These are phyloP conservation scores for Acanthochromis polyacanthus DNA, from an alignment of 2,113 vertebrate species.

Conservation along the genomic window DNA sequence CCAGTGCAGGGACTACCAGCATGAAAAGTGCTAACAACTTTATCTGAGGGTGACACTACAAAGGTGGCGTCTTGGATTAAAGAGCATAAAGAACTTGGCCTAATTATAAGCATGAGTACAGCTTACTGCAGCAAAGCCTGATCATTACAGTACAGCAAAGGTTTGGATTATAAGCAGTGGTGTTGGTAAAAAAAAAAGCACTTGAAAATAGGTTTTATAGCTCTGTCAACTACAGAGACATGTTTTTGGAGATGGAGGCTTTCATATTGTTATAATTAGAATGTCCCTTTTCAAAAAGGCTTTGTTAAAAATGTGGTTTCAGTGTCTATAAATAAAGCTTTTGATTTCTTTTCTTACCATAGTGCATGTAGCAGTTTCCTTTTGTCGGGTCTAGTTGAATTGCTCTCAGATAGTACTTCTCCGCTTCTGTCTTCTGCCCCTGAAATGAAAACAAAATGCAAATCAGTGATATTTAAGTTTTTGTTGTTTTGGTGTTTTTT, in stretches of 20 bases:
- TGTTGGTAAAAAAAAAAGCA: not conserved
- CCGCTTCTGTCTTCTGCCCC: slow-evolving; percentile 94
- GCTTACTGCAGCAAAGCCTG: slow-evolving; percentile 34
- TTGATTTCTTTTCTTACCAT: slow-evolving; percentile 86
- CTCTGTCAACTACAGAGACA: not conserved
- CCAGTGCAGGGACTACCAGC: not conserved
- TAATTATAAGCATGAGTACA: slow-evolving; percentile 10
- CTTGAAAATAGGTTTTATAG: not conserved
- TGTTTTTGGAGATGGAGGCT: not conserved
- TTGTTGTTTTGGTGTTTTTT: too few species aligned
- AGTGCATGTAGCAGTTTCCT: slow-evolving; percentile 99
- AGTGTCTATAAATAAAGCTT: not conserved
- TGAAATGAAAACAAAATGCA: slow-evolving; percentile 72
- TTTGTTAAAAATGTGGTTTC: not conserved
- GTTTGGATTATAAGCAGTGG: slow-evolving; percentile 19
- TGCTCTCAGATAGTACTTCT: slow-evolving; percentile 93
- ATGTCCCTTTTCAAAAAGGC: not conserved
- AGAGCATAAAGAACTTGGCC: slow-evolving; percentile 3
- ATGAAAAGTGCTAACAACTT: not conserved
- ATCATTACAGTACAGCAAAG: not conserved
- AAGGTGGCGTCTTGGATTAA: not conserved
- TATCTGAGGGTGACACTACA: slow-evolving; percentile 13
- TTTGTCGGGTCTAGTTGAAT: slow-evolving; percentile 94
- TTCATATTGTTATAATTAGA: not conserved
- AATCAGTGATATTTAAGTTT: not conserved